A percentile compares a stretch with the other conserved stretches of the same genome.
Conservation (phyloP, 2,797 vertebrate species). For the Manis javanica region DNA sequence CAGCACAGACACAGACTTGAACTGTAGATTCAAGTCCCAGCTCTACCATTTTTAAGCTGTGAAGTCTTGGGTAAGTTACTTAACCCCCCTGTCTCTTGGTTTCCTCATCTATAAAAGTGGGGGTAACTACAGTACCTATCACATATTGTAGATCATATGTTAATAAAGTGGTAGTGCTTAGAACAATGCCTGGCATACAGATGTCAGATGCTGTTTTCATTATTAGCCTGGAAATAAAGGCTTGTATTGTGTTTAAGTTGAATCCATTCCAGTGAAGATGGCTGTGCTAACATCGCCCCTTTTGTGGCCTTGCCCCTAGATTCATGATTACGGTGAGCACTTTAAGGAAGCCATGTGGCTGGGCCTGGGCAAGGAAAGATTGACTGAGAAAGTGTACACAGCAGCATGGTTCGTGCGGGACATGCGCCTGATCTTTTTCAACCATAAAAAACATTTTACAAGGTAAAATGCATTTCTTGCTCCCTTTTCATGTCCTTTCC, state of each 20-base stretch:
- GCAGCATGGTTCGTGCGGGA: constrained; percentile 25
- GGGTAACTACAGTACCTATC: neutral
- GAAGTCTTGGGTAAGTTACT: neutral
- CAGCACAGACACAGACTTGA: neutral
- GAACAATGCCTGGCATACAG: neutral
- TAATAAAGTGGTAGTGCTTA: neutral
- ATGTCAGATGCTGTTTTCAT: neutral
- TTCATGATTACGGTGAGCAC: neutral
- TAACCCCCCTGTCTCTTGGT: neutral
- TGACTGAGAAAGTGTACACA: neutral
- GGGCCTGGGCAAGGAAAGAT: constrained; percentile 31
- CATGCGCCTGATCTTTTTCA: constrained; percentile 19
- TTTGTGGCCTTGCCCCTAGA: neutral
- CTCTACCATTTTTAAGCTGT: neutral
- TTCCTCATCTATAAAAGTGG: neutral
- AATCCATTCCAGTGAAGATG: no score
- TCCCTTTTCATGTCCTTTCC: neutral
- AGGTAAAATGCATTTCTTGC: constrained; percentile 27
- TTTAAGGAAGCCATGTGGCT: constrained; percentile 60
- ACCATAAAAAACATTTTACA: constrained; percentile 41
- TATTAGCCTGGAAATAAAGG: neutral
- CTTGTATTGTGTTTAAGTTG: neutral
- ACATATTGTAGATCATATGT: neutral
- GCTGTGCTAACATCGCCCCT: neutral
- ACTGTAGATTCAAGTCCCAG: neutral